Percentiles rank a stretch among this genome's conserved stretches.
Evolutionary conservation across 2,888 invertebrate species (phyloP).

Genomic region (Drosophila maculinotata): DNA sequence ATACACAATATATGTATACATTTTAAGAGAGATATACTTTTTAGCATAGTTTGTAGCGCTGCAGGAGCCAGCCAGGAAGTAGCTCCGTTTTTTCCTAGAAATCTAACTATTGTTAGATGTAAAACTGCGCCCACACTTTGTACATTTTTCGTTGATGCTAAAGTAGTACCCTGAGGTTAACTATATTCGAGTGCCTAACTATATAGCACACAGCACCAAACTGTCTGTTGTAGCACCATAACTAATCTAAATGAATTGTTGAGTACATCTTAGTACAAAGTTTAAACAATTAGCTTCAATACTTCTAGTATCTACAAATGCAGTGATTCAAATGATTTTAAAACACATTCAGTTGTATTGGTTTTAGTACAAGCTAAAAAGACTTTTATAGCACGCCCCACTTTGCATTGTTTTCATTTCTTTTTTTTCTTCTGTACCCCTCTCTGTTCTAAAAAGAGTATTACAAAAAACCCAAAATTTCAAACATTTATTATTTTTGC

Average conservation of each 20-base stretch:
- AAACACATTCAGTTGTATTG: too few relatives aligned
- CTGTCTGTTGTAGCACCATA: slow-evolving; percentile 67
- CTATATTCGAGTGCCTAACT: slow-evolving; percentile 53
- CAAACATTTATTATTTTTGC: slow-evolving; percentile 33
- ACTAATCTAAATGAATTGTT: too few relatives aligned
- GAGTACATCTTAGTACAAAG: slow-evolving; percentile 64
- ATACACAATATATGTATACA: slow-evolving; percentile 49
- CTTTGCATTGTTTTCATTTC: neutral
- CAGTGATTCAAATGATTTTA: slow-evolving; percentile 28
- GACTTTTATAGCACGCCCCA: slow-evolving; percentile 29
- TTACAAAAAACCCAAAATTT: slow-evolving; percentile 58
- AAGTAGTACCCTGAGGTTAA: slow-evolving; percentile 30
- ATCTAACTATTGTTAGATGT: slow-evolving; percentile 81
- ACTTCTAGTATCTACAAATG: slow-evolving; percentile 23
- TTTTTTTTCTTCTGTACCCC: neutral
- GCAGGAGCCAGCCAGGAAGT: slow-evolving; percentile 19
- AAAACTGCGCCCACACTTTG: slow-evolving; percentile 64
- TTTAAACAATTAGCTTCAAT: slow-evolving; percentile 38
- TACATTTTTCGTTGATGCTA: slow-evolving; percentile 52
- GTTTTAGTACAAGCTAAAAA: slow-evolving; percentile 50
- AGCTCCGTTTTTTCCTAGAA: slow-evolving; percentile 45
- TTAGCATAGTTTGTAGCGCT: slow-evolving; percentile 53
- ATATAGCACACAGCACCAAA: slow-evolving; percentile 59
- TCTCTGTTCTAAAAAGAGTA: slow-evolving; percentile 67
- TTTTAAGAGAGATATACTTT: slow-evolving; percentile 45